These are phyloP conservation scores for Enteromius unitaeniatus DNA, from an alignment of 2,797 vertebrate genomes.

Conservation along the genomic window DNA sequence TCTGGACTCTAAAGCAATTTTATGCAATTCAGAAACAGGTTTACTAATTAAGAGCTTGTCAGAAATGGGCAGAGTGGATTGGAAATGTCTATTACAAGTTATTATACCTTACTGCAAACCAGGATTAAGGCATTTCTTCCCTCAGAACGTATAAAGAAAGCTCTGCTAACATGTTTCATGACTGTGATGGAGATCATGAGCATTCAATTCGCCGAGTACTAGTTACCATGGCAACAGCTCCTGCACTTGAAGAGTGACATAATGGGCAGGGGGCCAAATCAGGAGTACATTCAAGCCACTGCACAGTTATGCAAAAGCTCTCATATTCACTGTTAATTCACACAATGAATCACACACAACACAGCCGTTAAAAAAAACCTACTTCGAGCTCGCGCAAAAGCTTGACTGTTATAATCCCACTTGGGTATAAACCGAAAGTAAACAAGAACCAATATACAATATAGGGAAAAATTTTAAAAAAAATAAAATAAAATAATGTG, in stretches of 20 bases:
- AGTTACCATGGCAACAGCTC: slow-evolving; percentile 81
- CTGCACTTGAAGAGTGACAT: slow-evolving; percentile 58
- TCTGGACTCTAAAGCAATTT: background rate
- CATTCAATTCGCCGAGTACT: slow-evolving; percentile 41
- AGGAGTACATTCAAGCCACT: slow-evolving; percentile 58
- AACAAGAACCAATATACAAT: background rate
- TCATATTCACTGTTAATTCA: slow-evolving; percentile 19
- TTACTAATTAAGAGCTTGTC: background rate
- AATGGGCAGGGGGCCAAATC: slow-evolving; percentile 61
- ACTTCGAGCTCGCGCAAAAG: slow-evolving; percentile 4
- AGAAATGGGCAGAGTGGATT: background rate
- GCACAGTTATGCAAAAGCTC: slow-evolving; percentile 43
- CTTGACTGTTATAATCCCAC: slow-evolving; percentile 15
- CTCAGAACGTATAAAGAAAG: background rate
- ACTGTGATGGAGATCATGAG: slow-evolving; percentile 37
- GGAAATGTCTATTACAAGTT: background rate
- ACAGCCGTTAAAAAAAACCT: slow-evolving; percentile 13
- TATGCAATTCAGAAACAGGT: background rate
- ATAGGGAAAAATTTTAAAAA: background rate
- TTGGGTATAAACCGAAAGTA: background rate
- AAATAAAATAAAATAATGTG: background rate
- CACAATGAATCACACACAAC: slow-evolving; percentile 10
- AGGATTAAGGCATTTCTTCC: background rate
- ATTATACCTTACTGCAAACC: background rate
- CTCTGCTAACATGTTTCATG: slow-evolving; percentile 22